phyloP scores from a whole-genome alignment of 2,888 invertebrate genomes.

The Cyaniris semiargus region DNA sequence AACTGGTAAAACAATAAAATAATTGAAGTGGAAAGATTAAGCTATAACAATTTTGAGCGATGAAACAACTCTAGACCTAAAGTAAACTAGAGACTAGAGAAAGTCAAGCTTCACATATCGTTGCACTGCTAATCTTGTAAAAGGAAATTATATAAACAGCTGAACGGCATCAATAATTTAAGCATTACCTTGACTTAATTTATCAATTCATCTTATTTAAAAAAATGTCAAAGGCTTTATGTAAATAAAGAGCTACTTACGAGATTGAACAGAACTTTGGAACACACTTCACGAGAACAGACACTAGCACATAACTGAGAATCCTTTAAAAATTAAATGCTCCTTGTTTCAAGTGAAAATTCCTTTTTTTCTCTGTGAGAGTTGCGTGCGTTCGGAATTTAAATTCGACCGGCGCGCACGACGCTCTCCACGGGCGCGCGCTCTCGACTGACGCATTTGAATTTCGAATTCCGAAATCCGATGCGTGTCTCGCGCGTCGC shows the following conservation, averaged over 20 bases:
- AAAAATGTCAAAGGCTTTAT: conserved; percentile 26
- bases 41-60: neutral
- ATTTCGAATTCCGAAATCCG: conserved; percentile 44
- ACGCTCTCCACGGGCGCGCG: conserved; percentile 48
- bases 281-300: conserved; percentile 43
- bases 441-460: conserved; percentile 47
- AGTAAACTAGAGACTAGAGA: conserved; percentile 23
- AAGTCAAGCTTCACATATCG: conserved; percentile 29
- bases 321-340: conserved; percentile 39
- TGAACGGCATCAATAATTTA: neutral
- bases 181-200: conserved; percentile 4
- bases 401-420: conserved; percentile 45
- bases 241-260: conserved; percentile 27
- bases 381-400: conserved; percentile 39
- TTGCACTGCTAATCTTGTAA: conserved; percentile 19
- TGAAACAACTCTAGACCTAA: conserved; percentile 1
- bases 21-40: conserved; percentile 15
- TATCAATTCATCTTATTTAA: neutral
- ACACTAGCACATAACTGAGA: conserved; percentile 42
- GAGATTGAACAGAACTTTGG: conserved; percentile 34
- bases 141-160: conserved; percentile 23
- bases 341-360: conserved; percentile 37
- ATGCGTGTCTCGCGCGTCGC: conserved; percentile 43
- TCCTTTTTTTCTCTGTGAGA: conserved; percentile 16
- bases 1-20: neutral